Evolutionary conservation across 1,140 invertebrate species (phyloP).

Genomic region (Drosophila pseudoobscura): DNA sequence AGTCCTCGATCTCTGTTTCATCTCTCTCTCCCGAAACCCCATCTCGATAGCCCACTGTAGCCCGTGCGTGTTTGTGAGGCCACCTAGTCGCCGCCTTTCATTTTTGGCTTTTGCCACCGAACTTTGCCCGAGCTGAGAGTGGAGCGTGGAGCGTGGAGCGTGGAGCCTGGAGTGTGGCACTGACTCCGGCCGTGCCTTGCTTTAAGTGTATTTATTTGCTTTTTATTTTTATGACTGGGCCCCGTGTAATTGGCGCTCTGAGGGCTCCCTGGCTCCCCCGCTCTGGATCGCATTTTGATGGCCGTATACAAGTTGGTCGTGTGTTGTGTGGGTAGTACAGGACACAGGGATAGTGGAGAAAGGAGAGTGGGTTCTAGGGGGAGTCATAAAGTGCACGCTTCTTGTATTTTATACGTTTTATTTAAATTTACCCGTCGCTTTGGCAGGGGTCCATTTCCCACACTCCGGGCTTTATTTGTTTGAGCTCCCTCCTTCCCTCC

Average conservation of each 20-base stretch:
- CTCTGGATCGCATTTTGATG: slow-evolving; percentile 69
- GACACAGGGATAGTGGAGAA: not conserved
- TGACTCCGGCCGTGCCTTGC: slow-evolving; percentile 7
- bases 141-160: not conserved
- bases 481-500: slow-evolving; percentile 1
- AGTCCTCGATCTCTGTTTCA: slow-evolving; percentile 9
- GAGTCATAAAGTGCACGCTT: slow-evolving; percentile 67
- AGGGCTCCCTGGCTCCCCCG: slow-evolving; percentile 33
- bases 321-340: not conserved
- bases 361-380: slow-evolving; percentile 3
- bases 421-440: slow-evolving; percentile 57
- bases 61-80: slow-evolving; percentile 3
- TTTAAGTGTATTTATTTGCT: slow-evolving; percentile 81
- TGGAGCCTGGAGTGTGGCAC: too few relatives aligned
- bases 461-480: slow-evolving; percentile 1
- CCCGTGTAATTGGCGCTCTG: slow-evolving; percentile 76
- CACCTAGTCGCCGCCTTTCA: slow-evolving; percentile 32
- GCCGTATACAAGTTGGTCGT: slow-evolving; percentile 53
- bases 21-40: not conserved
- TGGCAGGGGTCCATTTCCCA: slow-evolving; percentile 6
- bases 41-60: slow-evolving; percentile 17
- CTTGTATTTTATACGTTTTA: slow-evolving; percentile 56
- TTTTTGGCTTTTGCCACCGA: slow-evolving; percentile 46
- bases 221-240: slow-evolving; percentile 76
- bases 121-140: slow-evolving; percentile 35